phyloP scores from a whole-genome alignment of 1,140 invertebrate species.

The Linepithema humile region DNA sequence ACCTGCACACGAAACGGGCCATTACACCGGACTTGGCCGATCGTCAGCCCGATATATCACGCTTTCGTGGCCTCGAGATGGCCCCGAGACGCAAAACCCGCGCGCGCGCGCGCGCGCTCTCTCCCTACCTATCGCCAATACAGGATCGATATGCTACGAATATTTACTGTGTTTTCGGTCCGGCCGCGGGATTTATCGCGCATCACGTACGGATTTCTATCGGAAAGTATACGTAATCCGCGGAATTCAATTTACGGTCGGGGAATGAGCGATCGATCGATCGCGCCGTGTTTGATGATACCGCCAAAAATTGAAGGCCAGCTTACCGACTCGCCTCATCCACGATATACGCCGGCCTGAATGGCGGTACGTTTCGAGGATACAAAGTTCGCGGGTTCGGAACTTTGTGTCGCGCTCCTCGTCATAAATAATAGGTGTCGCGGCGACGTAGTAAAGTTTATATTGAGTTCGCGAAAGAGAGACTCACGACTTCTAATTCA shows the following conservation, averaged over 20 bases:
- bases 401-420: neutral
- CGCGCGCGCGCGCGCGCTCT: too few species aligned
- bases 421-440: conserved; percentile 30
- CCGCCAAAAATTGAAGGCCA: conserved; percentile 32
- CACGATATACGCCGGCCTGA: neutral
- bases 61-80: conserved; percentile 27
- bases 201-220: conserved; percentile 22
- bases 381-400: neutral
- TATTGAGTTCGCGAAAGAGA: conserved; percentile 29
- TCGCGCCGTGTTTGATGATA: neutral
- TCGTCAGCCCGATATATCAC: conserved; percentile 45
- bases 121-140: neutral
- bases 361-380: neutral
- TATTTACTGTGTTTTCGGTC: neutral
- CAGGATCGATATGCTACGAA: conserved; percentile 11
- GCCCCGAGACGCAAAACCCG: neutral
- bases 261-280: conserved; percentile 27
- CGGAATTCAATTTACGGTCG: conserved; percentile 46
- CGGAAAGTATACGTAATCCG: conserved; percentile 38
- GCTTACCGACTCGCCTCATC: neutral
- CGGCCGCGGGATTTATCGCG: conserved; percentile 26
- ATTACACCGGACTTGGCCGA: conserved; percentile 41
- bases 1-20: conserved; percentile 63
- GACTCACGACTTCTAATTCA: conserved; percentile 40
- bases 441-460: neutral